Evolutionary conservation across 2,797 vertebrate genomes (phyloP), one percentile per base, ranked within the genome.

Genomic region (Monodelphis domestica): DNA sequence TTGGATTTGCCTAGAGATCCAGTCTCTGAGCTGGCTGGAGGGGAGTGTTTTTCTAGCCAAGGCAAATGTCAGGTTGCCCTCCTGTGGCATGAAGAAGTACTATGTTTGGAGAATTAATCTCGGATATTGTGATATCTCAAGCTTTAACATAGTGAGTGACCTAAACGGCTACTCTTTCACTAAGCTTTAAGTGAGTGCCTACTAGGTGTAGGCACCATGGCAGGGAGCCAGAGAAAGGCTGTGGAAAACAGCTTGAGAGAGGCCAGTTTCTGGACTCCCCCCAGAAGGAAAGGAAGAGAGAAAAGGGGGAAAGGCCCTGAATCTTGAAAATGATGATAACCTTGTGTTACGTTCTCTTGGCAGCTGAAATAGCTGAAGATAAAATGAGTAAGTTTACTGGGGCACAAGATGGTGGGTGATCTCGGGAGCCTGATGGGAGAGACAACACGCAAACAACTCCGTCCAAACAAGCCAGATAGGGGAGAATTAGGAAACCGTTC

Each of bases 1-100:
- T 90, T 97, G 95, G 90, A 57, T 91, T 21, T 94, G 63, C n/a
- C 96, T 55, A 93, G 29, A 88, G 17, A 38, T 70, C 12, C n/a
- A n/a, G n/a, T n/a, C 12, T 59, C 14, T 70, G 59, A n/a, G 70
- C 38, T 45, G n/a, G 38, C 9, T 50, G 21, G 17, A 45, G 38
- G 38, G 70, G 17, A 45, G 70, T 24, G 38, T 88, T 92, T 92
- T 92, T 94, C 92, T 94, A 89, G n/a, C 91, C 54, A 94, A 84
- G n/a, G 70, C 88, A 28, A 87, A n/a, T 50, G 33, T 90, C 95
- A 94, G 92, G 63, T 84, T 96, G 59, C 17, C 26, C 90, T 91
- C 93, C 63, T 54, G 26, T 95, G 53, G 15, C 94, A 54, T 4
- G 70, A 91, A 63, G 28, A 94, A 93, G 45, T 87, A 89, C 56